Conservation (phyloP, 2,888 invertebrate genomes). For the Sesamia inferens region DNA sequence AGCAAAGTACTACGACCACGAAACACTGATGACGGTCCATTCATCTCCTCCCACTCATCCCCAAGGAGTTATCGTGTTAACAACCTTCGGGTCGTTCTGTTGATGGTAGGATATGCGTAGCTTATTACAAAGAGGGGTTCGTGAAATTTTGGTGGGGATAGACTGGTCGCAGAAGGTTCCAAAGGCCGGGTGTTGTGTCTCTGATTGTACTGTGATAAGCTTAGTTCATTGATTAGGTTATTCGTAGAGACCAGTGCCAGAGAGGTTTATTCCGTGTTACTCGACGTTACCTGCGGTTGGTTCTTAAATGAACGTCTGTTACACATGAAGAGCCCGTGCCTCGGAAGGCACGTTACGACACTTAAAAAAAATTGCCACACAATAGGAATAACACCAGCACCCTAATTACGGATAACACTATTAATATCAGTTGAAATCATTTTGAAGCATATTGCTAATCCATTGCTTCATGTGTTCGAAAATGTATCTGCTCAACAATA, state of each 20-base stretch:
- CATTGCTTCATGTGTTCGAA: no score
- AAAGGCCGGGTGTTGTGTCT: not conserved
- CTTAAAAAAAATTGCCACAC: no score
- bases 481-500: no score
- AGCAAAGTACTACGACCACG: conserved; percentile 35
- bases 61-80: conserved; percentile 16
- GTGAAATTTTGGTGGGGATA: not conserved
- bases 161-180: no score
- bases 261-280: not conserved
- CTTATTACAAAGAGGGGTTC: conserved; percentile 2
- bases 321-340: not conserved
- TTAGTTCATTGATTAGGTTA: not conserved
- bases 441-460: no score
- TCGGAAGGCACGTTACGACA: not conserved
- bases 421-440: no score
- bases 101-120: not conserved
- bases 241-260: no score
- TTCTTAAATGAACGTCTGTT: not conserved
- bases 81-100: not conserved
- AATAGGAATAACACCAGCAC: no score
- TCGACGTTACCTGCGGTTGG: not conserved
- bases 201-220: not conserved
- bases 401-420: no score
- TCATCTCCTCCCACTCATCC: conserved; percentile 24
- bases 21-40: conserved; percentile 35